Base-by-base conservation (phyloP, 2,888 invertebrate genomes). In the Tipula confusa region DNA sequence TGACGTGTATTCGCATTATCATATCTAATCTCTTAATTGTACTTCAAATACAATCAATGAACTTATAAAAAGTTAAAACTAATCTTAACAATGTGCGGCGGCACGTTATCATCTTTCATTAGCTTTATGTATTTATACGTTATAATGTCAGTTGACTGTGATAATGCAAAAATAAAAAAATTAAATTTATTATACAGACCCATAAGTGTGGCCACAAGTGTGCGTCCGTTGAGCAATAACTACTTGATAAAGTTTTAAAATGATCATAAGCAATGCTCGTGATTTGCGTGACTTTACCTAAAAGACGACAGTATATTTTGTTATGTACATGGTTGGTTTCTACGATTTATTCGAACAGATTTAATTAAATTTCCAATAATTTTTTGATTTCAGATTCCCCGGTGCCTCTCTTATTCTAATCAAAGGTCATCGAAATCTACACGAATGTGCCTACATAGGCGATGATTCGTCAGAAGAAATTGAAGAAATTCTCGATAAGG, bases 381-480 rank as follows among this genome's bases (percentile, higher is more conserved):
- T n/a, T 43, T 43, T 3, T 43, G 15, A n/a, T 43, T 43, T 24
- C 11, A 95, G 95, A 87, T 93, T 93, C 91, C 94, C 94, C 0
- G 95, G 95, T 0, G 94, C 94, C 0, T 95, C 94, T 0, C 90
- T 95, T 79, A 93, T 95, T 84, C 93, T 95, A 88, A 94, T 95
- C 84, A 92, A 93, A 86, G 95, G 95, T 0, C 94, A 95, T 89
- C 93, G 93, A 85, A 94, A 95, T 87, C 91, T 95, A 0, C 94
- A 94, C 86, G 93, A 94, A 86, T 95, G 95, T 87, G 95, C 95
- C 0, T 95, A 95, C 89, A 94, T 95, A 83, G 95, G 95, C 0
- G 95, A 95, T 87, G 93, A 95, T 87, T 95, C 95, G 0, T 94
- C 94, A 0, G 95, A 95, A 87, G 95, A 95, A 86, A 88, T 93